Percentiles rank a stretch among this genome's conserved stretches.
Conservation (phyloP, 2,797 vertebrate genomes). For the Scolopax rusticola region DNA sequence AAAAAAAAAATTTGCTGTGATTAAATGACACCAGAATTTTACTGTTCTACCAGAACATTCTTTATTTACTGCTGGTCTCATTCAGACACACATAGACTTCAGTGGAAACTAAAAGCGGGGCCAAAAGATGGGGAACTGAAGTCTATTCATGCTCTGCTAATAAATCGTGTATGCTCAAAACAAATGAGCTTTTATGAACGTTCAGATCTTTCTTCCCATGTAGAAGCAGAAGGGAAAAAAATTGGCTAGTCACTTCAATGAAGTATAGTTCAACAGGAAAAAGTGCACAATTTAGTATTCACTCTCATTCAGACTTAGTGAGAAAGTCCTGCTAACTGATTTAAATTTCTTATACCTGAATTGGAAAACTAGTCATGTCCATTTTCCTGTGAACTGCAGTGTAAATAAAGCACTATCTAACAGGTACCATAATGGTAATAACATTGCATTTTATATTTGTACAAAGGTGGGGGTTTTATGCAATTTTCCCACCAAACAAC, state of each 20-base stretch:
- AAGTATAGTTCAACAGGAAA: background rate
- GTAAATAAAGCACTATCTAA: background rate
- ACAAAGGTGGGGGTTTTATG: background rate
- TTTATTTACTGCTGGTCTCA: background rate
- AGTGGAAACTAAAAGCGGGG: constrained; percentile 3
- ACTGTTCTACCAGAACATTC: background rate
- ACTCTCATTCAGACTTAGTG: background rate
- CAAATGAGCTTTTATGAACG: constrained; percentile 12
- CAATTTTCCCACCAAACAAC: background rate
- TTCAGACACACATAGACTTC: background rate
- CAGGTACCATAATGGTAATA: background rate
- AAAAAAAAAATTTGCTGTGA: background rate
- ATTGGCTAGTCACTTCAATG: background rate
- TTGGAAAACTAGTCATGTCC: background rate
- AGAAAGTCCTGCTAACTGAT: background rate
- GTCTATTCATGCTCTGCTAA: background rate
- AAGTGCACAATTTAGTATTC: background rate
- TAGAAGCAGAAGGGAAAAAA: background rate
- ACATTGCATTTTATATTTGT: background rate
- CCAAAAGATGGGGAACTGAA: constrained; percentile 34
- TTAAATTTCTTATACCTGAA: background rate
- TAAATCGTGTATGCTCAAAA: constrained; percentile 12
- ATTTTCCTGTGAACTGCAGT: background rate
- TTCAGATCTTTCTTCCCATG: background rate
- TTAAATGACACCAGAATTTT: background rate